Evolutionary conservation across 1,140 invertebrate genomes (phyloP), one percentile per base, ranked within the genome.

Genomic region (Philopotamus ludificatus): DNA sequence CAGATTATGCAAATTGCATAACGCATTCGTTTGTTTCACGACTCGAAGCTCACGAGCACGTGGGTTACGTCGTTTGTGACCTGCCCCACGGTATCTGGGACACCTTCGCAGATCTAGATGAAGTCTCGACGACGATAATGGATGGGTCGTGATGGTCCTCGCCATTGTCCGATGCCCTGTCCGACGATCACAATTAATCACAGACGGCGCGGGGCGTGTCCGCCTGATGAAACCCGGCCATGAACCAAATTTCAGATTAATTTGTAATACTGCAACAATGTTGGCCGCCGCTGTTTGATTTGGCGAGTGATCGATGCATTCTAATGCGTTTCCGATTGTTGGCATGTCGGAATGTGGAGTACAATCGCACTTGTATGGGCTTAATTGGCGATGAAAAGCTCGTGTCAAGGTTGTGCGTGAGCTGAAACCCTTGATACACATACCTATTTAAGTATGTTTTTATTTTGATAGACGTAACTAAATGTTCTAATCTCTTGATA

Each of bases 101-200:
- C 3, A 50, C 12, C n/a, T 12, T 2, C n/a, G 3, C 47, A 9
- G 45, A 21, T 9, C n/a, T 25, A 21, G 28, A 51, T 8, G 20
- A 25, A 25, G 49, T 44, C 7, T 7, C n/a, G 49, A 9, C n/a
- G 28, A 12, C 28, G 28, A 34, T 34, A 57, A 57, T 57, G 39
- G 4, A 42, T 39, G 34, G 54, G 42, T 57, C 54, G 54, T 57
- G 54, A 57, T 39, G 34, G 54, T 21, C 39, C 39, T 23, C 23
- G 16, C 54, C n/a, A 39, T 53, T 57, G 54, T 42, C 18, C 21
- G 54, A 57, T 57, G 34, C 21, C 22, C 9, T 57, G 8, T 1
- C n/a, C 1, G 15, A 1, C n/a, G 54, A 57, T 57, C 28, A 34
- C 28, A 34, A 34, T 34, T 34, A 34, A 34, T 34, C 28, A 7